Evolutionary conservation across 2,113 vertebrate species (phyloP), one percentile per base, ranked within the genome.

Genomic region (Talpa occidentalis): DNA sequence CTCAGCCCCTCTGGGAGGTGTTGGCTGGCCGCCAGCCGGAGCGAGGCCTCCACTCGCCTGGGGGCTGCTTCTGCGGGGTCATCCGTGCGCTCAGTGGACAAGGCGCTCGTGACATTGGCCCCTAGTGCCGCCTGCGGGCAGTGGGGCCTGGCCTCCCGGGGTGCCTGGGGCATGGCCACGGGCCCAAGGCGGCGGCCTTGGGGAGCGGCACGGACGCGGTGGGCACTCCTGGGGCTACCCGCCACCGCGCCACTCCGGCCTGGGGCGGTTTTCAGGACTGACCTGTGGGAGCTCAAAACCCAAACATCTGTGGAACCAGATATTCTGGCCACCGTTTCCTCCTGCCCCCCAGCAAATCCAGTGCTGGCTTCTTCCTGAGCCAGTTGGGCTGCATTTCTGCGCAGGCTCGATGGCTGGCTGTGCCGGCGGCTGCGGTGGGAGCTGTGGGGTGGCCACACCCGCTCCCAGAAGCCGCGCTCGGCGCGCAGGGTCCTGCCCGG

Each of bases 351-450:
- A 92, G 94, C 95, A 91, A 93, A 93, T 96, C 67, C 96, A 92
- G 52, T 94, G 77, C 83, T 95, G 97, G 88, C 81, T 60, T 72
- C 81, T 82, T 67, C 12, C 62, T 10, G 90, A 98, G 97, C 98
- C 83, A 97, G 98, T 98, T 88, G 35, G 95, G 87, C 98, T 74
- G 92, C 98, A 98, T 98, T 98, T 98, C 97, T 96, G 28, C 96
- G 93, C 64, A 47, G 44, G 44, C 69, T n/a, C 37, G 66, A 42
- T 83, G 96, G 96, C 83, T 79, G 35, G 95, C 96, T 96, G 93
- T 96, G 52, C 79, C 0, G 12, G 94, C 83, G 86, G 76, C 64
- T n/a, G n/a, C 64, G 64, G 66, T 87, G 78, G 64, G 84, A 93
- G 93, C 72, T 56, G 9, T 1, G 16, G 44, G 32, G 3, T 6